Evolutionary conservation across 1,140 invertebrate species (phyloP).

Genomic region (Neuroterus valhalla): DNA sequence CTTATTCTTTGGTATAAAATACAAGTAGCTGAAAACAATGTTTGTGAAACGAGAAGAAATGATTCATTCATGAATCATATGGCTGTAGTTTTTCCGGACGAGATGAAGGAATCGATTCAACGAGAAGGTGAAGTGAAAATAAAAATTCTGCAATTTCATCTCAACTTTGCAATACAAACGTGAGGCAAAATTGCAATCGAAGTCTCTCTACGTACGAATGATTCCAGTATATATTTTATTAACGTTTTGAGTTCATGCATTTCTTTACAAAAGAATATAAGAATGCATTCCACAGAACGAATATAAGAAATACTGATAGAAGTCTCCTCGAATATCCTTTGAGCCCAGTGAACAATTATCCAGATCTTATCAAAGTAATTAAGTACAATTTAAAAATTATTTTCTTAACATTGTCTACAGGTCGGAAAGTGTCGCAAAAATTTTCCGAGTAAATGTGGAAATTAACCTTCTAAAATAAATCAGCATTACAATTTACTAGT

Average conservation of each 20-base stretch:
- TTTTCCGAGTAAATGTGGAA: too few relatives aligned
- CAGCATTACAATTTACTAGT: conserved; percentile 57
- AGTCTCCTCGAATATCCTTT: too few relatives aligned
- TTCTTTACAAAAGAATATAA: too few relatives aligned
- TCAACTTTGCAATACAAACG: conserved; percentile 39
- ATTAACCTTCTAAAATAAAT: background rate
- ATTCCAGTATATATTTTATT: too few relatives aligned
- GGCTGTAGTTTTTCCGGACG: conserved; percentile 59
- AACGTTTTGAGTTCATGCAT: too few relatives aligned
- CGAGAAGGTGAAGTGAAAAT: conserved; percentile 52
- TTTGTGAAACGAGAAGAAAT: conserved; percentile 52
- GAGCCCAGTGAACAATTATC: too few relatives aligned
- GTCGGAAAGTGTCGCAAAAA: too few relatives aligned
- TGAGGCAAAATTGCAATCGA: conserved; percentile 53
- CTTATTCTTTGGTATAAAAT: conserved; percentile 66
- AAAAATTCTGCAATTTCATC: conserved; percentile 46
- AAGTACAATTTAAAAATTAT: too few relatives aligned
- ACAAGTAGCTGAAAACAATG: conserved; percentile 46
- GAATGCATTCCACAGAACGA: too few relatives aligned
- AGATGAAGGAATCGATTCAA: conserved; percentile 46
- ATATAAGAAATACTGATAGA: too few relatives aligned
- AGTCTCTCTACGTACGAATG: background rate
- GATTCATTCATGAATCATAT: conserved; percentile 66
- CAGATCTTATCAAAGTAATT: too few relatives aligned
- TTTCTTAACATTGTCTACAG: too few relatives aligned